Conservation (phyloP, 2,888 invertebrate species). For the Lypha dubia region DNA sequence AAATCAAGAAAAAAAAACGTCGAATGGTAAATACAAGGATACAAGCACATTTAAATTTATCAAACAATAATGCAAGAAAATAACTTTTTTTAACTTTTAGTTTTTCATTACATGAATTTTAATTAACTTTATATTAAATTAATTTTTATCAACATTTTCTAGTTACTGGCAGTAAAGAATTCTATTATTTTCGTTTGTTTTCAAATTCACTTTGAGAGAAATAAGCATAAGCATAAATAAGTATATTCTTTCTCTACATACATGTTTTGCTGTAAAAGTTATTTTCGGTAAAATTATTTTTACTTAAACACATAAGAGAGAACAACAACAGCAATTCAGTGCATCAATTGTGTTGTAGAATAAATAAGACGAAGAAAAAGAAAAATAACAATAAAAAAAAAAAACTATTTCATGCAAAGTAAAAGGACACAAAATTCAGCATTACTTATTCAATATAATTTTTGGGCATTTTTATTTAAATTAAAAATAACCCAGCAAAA, state of each 20-base stretch:
- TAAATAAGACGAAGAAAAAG: not conserved
- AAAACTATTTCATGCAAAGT: not conserved
- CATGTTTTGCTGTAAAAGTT: not conserved
- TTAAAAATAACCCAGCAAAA: slow-evolving; percentile 22
- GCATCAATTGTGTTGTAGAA: slow-evolving; percentile 11
- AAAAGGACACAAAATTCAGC: not conserved
- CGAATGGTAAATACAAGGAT: too few relatives aligned
- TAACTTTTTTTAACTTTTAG: too few relatives aligned
- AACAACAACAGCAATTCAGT: slow-evolving; percentile 27
- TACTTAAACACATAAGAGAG: not conserved
- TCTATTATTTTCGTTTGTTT: not conserved
- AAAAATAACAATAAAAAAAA: not conserved
- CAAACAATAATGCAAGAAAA: too few relatives aligned
- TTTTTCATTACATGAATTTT: too few relatives aligned
- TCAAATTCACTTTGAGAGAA: not conserved
- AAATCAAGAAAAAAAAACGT: too few relatives aligned
- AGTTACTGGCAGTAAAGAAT: not conserved
- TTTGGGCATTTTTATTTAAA: slow-evolving; percentile 6
- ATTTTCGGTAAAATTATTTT: slow-evolving; percentile 12
- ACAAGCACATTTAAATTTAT: too few relatives aligned
- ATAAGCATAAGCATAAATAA: slow-evolving; percentile 31
- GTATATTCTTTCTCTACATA: not conserved
- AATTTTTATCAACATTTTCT: too few relatives aligned
- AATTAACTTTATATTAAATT: too few relatives aligned
- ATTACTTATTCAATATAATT: not conserved